Base-by-base conservation (phyloP, 1,140 invertebrate species). In the Cyclargus thomasi region DNA sequence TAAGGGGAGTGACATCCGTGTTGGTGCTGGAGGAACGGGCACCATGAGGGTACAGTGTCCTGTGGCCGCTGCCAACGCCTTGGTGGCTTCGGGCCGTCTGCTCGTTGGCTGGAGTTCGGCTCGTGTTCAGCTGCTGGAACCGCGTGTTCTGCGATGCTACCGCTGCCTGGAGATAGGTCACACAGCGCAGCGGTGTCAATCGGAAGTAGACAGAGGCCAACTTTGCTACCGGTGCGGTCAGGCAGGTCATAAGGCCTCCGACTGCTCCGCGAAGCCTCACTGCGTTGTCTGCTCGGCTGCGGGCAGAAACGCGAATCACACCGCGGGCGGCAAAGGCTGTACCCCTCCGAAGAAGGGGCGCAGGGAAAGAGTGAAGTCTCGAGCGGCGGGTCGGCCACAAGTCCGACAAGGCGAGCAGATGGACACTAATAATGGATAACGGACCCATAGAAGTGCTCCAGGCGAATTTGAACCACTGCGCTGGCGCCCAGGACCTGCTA, bases 191-290 rank as follows among this genome's bases (percentile, higher is more conserved):
- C 29, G 36, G 14, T 79, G 77, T 39, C 7, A 29, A 0, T 53
- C 69, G 5, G 18, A 18, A 1, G 62, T 62, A 0, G 72, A 74
- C 22, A 68, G 73, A 11, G 70, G 66, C 2, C 18, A 21, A 0
- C 18, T 64, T 0, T 75, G 75, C 39, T 76, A 57, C 59, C 67
- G 74, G 0, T 80, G 76, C 18, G 67, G 72, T 1, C 29, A 67
- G 14, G 1, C 53, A 0, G 73, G 76, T 0, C 78, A 80, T 29
- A 72, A 57, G 10, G 66, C 75, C 0, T 10, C 36, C 0, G 29
- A 1, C 0, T 76, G 73, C 62, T 1, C 21, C 0, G 67, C 53
- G 0, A 29, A 39, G 8, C 71, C 68, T 0, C 53, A 67, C 0
- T 79, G 74, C 20, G 63, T 57, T 0, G 53, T 77, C 0, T 79